Conservation (phyloP, 2,888 invertebrate species). For the Toxonevra muliebris region DNA sequence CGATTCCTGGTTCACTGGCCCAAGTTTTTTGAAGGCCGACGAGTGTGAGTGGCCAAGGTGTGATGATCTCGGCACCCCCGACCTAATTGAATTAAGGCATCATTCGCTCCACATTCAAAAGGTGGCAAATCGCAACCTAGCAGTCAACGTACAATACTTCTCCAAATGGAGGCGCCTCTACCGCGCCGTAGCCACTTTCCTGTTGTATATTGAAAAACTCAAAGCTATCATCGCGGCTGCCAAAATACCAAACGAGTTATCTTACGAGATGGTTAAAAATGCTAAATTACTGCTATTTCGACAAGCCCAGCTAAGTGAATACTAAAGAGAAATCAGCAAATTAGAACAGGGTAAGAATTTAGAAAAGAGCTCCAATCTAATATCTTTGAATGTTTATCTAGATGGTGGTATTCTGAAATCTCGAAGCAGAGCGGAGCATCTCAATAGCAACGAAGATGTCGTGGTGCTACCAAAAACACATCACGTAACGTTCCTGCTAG, state of each 20-base stretch:
- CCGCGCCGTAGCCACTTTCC: constrained; percentile 26
- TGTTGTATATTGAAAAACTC: constrained; percentile 26
- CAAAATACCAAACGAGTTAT: not conserved
- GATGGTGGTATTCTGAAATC: not conserved
- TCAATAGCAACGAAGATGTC: not conserved
- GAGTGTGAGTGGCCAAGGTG: constrained; percentile 30
- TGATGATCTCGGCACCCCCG: constrained; percentile 24
- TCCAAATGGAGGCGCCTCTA: constrained; percentile 29
- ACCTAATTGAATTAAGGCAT: constrained; percentile 17
- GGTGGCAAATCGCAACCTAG: not conserved
- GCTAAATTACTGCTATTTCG: constrained; percentile 28
- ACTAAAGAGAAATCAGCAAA: constrained; percentile 26
- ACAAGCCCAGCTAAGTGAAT: constrained; percentile 28
- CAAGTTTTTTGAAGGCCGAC: constrained; percentile 24
- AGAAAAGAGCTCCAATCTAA: constrained; percentile 22
- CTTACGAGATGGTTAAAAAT: constrained; percentile 25
- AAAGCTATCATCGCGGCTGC: constrained; percentile 11
- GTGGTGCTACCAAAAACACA: constrained; percentile 20
- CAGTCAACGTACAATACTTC: constrained; percentile 26
- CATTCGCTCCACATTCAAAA: constrained; percentile 16
- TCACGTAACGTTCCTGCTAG: constrained; percentile 31
- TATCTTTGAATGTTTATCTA: not conserved
- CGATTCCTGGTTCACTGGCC: constrained; percentile 28
- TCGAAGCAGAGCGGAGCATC: constrained; percentile 3
- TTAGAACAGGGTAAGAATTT: constrained; percentile 34